These are phyloP conservation scores for Danionella dracula DNA, from an alignment of 2,797 vertebrate genomes.

Conservation along the genomic window DNA sequence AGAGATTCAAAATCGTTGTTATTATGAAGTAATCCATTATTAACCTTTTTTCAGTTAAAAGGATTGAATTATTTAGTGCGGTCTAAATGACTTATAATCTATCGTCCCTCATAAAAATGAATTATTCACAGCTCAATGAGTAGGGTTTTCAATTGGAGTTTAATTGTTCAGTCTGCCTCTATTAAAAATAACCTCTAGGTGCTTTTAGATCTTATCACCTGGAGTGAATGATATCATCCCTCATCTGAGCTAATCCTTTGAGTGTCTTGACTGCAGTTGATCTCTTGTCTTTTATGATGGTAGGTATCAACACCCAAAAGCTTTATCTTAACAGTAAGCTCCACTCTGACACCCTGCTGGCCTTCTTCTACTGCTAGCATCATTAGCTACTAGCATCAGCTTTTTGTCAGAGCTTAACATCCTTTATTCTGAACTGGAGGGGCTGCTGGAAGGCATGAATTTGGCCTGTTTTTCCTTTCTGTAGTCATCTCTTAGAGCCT, in stretches of 20 bases:
- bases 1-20: conserved; percentile 30
- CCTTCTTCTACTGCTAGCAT: background rate
- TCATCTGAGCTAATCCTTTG: conserved; percentile 8
- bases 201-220: conserved; percentile 22
- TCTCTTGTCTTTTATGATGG: background rate
- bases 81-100: conserved; percentile 44
- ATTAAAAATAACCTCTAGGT: conserved; percentile 26
- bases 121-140: conserved; percentile 32
- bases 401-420: conserved; percentile 17
- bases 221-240: conserved; percentile 17
- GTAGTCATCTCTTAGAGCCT: background rate
- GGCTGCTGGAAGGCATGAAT: conserved; percentile 4
- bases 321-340: conserved; percentile 4
- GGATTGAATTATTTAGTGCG: conserved; percentile 38
- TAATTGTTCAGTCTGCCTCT: conserved; percentile 18
- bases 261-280: conserved; percentile 8
- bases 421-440: background rate
- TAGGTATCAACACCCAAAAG: conserved; percentile 3
- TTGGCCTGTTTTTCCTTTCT: background rate
- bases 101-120: conserved; percentile 19
- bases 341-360: background rate
- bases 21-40: conserved; percentile 31
- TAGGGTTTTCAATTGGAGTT: conserved; percentile 21
- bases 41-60: conserved; percentile 11
- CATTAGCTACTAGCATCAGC: background rate